A percentile compares a stretch with the other conserved stretches of the same genome.
Conservation (phyloP, 1,140 invertebrate genomes). For the Cardiocondyla obscurior region DNA sequence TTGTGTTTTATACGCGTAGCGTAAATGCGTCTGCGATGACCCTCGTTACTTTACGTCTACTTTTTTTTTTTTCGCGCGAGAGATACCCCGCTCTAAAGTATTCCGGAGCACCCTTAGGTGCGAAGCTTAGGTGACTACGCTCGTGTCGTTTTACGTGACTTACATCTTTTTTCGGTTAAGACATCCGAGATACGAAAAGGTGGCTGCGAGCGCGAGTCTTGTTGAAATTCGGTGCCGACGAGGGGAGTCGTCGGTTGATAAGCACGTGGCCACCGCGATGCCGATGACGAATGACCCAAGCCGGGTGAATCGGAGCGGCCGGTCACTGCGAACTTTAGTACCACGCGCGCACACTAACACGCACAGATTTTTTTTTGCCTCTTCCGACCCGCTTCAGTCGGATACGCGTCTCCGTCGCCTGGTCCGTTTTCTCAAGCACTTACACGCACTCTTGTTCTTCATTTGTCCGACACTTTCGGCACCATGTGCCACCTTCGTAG, state of each 20-base stretch:
- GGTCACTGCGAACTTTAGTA: neutral
- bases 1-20: neutral
- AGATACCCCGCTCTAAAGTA: neutral
- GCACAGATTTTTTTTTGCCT: conserved; percentile 15
- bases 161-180: conserved; percentile 79
- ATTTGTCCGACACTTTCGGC: conserved; percentile 42
- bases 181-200: conserved; percentile 75
- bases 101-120: neutral
- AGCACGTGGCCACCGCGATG: conserved; percentile 23
- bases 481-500: neutral
- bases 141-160: conserved; percentile 57
- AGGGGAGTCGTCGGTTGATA: conserved; percentile 7
- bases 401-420: conserved; percentile 54
- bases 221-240: conserved; percentile 20
- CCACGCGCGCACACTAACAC: conserved; percentile 1
- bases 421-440: conserved; percentile 65
- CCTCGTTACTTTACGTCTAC: neutral
- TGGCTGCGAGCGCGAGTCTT: conserved; percentile 22
- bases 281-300: neutral
- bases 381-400: conserved; percentile 2
- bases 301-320: neutral
- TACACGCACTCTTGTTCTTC: conserved; percentile 68
- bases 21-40: neutral
- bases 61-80: neutral
- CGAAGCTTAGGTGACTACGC: neutral